phyloP scores from a whole-genome alignment of 2,888 invertebrate genomes.

The Caenorhabditis sp. region DNA sequence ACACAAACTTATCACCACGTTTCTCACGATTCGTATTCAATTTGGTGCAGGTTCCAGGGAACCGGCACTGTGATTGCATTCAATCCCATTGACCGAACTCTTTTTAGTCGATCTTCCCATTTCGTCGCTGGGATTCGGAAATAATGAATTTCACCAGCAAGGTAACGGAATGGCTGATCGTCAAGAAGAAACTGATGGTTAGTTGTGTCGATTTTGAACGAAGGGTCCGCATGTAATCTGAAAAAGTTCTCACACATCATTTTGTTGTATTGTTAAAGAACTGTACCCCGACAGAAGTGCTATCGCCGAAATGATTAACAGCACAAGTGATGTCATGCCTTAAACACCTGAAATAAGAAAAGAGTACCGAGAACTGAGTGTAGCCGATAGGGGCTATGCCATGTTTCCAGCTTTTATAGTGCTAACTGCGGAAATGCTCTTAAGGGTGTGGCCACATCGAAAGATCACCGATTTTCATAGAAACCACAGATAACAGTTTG shows the following conservation, averaged over 20 bases:
- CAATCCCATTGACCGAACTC: constrained; percentile 81
- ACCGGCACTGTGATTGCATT: constrained; percentile 36
- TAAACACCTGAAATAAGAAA: too few relatives aligned
- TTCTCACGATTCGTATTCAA: constrained; percentile 10
- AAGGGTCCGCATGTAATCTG: too few relatives aligned
- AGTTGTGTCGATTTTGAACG: constrained; percentile 7
- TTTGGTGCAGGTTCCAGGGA: constrained; percentile 44
- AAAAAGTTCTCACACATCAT: too few relatives aligned
- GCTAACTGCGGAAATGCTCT: too few relatives aligned
- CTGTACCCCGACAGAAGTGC: too few relatives aligned
- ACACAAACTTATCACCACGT: too few relatives aligned
- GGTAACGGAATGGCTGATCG: constrained; percentile 82
- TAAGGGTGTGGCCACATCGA: constrained; percentile 3
- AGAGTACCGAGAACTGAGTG: too few relatives aligned
- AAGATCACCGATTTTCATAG: background rate
- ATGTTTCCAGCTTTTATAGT: too few relatives aligned
- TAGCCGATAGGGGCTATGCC: too few relatives aligned
- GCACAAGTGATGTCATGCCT: too few relatives aligned
- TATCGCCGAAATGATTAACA: too few relatives aligned
- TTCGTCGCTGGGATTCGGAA: constrained; percentile 87
- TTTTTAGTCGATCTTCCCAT: constrained; percentile 87
- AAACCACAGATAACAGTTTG: background rate
- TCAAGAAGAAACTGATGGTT: constrained; percentile 25
- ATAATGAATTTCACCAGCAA: constrained; percentile 84
- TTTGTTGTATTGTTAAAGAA: too few relatives aligned